phyloP scores from a whole-genome alignment of 2,888 invertebrate genomes.

The Thymelicus lineola region DNA sequence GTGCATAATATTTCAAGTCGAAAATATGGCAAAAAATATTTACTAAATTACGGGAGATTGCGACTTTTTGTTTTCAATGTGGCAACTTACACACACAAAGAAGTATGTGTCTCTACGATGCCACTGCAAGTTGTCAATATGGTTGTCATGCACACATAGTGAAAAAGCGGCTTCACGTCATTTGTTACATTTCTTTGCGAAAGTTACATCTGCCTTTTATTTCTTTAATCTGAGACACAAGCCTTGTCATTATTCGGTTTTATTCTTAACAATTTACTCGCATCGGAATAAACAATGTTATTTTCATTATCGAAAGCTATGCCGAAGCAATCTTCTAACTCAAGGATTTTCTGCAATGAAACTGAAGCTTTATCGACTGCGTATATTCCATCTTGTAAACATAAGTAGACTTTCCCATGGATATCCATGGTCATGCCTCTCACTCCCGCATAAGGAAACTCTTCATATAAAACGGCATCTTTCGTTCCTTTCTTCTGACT shows the following conservation, averaged over 20 bases:
- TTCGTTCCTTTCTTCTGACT: constrained; percentile 63
- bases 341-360: constrained; percentile 53
- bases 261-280: constrained; percentile 50
- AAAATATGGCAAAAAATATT: no score
- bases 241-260: constrained; percentile 44
- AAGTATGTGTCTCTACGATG: no score
- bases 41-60: no score
- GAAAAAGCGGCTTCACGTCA: no score
- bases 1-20: no score
- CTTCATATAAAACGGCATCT: constrained; percentile 53
- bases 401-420: constrained; percentile 60
- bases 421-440: constrained; percentile 62
- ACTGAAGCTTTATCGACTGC: constrained; percentile 51
- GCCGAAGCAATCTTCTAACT: constrained; percentile 65
- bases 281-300: constrained; percentile 67
- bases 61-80: no score
- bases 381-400: constrained; percentile 64
- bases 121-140: no score
- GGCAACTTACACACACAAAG: no score
- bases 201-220: no score
- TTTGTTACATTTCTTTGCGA: no score
- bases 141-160: no score
- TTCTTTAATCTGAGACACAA: no score
- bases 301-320: constrained; percentile 69
- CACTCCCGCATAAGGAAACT: constrained; percentile 46